phyloP scores from a whole-genome alignment of 2,888 invertebrate genomes.

The Aromia moschata region DNA sequence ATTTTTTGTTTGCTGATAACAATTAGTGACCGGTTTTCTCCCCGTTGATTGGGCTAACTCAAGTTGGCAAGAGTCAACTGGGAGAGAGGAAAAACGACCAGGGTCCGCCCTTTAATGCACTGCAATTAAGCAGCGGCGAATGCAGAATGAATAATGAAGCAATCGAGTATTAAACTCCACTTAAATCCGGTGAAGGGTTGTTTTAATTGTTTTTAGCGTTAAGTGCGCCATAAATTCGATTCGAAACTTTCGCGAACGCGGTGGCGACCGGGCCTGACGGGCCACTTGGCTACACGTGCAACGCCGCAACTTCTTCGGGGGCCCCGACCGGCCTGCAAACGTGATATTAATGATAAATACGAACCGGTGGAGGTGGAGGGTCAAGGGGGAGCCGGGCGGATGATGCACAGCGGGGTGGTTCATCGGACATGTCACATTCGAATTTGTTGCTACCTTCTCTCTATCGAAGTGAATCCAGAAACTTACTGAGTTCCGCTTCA shows the following conservation, averaged over 20 bases:
- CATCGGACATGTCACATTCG: too few species aligned
- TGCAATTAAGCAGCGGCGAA: conserved; percentile 16
- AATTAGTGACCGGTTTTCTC: too few species aligned
- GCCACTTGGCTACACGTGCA: too few species aligned
- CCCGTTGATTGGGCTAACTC: too few species aligned
- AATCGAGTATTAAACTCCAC: conserved; percentile 38
- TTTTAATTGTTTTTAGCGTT: conserved; percentile 51
- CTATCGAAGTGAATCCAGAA: too few species aligned
- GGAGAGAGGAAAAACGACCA: not conserved
- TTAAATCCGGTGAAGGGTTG: conserved; percentile 42
- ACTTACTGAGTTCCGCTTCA: too few species aligned
- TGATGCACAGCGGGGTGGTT: too few species aligned
- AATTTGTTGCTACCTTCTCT: too few species aligned
- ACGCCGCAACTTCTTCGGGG: conserved; percentile 41
- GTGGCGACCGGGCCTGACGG: conserved; percentile 36
- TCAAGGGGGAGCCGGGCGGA: too few species aligned
- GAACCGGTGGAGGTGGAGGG: conserved; percentile 28
- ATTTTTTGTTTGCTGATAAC: too few species aligned
- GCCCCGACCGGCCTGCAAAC: conserved; percentile 47
- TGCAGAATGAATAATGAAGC: conserved; percentile 35
- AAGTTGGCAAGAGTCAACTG: too few species aligned
- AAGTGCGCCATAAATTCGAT: conserved; percentile 51
- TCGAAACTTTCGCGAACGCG: conserved; percentile 52
- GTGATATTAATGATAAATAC: conserved; percentile 51
- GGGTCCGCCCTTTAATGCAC: not conserved